These are phyloP conservation scores for Calameuta filiformis DNA, from an alignment of 2,888 invertebrate genomes.

Conservation along the genomic window DNA sequence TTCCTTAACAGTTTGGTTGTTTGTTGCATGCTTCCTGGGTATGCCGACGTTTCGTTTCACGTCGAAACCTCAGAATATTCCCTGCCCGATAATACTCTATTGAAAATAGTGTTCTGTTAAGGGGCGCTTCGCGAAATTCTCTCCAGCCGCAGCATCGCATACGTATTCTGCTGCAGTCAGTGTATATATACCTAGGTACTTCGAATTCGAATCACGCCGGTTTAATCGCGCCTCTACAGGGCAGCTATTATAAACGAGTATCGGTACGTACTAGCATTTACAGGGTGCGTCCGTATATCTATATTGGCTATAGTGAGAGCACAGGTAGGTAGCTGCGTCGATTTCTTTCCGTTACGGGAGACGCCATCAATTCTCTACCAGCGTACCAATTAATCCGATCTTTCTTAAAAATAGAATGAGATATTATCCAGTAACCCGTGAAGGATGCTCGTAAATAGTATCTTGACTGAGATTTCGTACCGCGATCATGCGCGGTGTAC, in stretches of 20 bases:
- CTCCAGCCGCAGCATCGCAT: background rate
- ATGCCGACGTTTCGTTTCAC: background rate
- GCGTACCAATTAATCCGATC: slow-evolving; percentile 39
- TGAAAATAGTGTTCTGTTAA: background rate
- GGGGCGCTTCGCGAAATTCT: background rate
- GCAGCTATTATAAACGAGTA: slow-evolving; percentile 2
- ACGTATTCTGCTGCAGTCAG: background rate
- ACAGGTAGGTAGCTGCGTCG: slow-evolving; percentile 8
- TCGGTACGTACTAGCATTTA: background rate
- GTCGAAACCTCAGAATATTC: background rate
- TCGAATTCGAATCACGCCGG: background rate
- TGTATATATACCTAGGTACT: background rate
- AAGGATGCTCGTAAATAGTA: slow-evolving; percentile 33
- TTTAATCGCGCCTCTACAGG: background rate
- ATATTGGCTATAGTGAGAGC: background rate
- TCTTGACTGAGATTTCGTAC: slow-evolving; percentile 26
- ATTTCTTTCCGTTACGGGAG: slow-evolving; percentile 34
- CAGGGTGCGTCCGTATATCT: background rate
- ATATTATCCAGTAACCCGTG: slow-evolving; percentile 36
- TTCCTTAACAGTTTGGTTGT: background rate
- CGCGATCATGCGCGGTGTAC: slow-evolving; percentile 1
- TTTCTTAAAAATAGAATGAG: slow-evolving; percentile 46
- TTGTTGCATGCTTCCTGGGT: background rate
- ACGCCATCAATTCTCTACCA: slow-evolving; percentile 34
- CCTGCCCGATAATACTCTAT: background rate